phyloP scores from a whole-genome alignment of 2,113 vertebrate species.

The Oxyura jamaicensis region DNA sequence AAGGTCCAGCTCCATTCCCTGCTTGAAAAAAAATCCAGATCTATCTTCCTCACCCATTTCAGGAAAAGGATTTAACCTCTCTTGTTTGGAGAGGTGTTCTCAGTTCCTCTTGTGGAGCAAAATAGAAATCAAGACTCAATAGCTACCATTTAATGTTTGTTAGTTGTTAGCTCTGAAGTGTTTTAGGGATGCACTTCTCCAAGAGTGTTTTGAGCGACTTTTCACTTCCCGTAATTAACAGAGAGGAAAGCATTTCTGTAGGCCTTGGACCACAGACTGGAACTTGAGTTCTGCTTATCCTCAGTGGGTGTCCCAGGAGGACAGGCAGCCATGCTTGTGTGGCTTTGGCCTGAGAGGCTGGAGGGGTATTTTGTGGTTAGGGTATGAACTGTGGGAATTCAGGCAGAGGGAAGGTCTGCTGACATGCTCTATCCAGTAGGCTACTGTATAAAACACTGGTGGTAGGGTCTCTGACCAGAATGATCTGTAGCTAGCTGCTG shows the following conservation, averaged over 20 bases:
- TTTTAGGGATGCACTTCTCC: not conserved
- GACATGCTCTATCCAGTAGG: not conserved
- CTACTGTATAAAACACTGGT: not conserved
- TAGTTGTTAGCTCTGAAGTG: not conserved
- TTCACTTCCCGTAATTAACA: not conserved
- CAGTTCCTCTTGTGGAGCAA: not conserved
- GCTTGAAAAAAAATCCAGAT: not conserved
- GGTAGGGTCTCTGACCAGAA: not conserved
- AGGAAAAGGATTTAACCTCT: not conserved
- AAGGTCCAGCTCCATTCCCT: not conserved
- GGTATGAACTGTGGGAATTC: not conserved
- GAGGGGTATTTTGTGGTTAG: not conserved
- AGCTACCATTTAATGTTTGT: not conserved
- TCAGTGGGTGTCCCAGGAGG: not conserved
- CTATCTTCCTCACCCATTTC: not conserved
- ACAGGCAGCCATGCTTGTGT: fast-evolving
- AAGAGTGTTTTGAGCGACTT: not conserved
- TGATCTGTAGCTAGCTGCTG: not conserved
- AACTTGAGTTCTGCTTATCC: not conserved
- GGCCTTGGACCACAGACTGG: not conserved
- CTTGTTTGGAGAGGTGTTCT: not conserved
- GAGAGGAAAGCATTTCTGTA: not conserved
- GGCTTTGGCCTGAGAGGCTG: not conserved
- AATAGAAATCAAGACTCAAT: not conserved
- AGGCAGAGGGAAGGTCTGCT: not conserved